Evolutionary conservation across 1,140 invertebrate species (phyloP), one percentile per base, ranked within the genome.

Genomic region (Trypoxylus dichotomus): DNA sequence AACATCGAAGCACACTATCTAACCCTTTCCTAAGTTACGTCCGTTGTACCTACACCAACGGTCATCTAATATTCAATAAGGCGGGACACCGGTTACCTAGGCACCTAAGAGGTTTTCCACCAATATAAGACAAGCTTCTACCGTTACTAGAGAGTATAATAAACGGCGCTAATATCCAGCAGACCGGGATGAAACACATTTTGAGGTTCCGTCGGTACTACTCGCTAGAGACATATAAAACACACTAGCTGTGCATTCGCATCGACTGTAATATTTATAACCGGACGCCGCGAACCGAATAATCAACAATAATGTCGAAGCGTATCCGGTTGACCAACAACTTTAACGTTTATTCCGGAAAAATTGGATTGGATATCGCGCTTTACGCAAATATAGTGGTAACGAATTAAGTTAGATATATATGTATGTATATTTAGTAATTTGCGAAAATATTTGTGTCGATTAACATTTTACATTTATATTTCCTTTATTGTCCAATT

Each of bases 301-400:
- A 54, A 54, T 54, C 47, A 54, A 54, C 47, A 54, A 15, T 54
- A 54, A 54, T 54, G 47, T 54, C 47, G 47, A 54, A 54, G n/a
- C 19, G 47, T 54, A 54, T 54, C 47, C 47, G 47, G 47, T 54
- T 15, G 47, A 54, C 47, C 15, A 54, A 54, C 47, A 54, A 54
- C n/a, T 54, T n/a, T 15, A 54, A 19, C 19, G n/a, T 54, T 54
- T 19, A 54, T 54, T 54, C 47, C 47, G 47, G 47, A 54, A 54
- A 54, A 54, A 15, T 15, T 3, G 47, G 47, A 54, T 54, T 54
- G 47, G 47, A 54, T 54, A 54, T 54, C 13, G 19, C 19, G 19
- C 15, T 19, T 15, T 54, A 15, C n/a, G 47, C 47, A 54, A 54
- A 54, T 54, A 54, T 47, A 47, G n/a, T 10, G 43, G 43, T 32